A percentile compares a stretch with the other conserved stretches of the same genome.
phyloP scores from a whole-genome alignment of 2,797 vertebrate species.

The Acipenser oxyrinchus region DNA sequence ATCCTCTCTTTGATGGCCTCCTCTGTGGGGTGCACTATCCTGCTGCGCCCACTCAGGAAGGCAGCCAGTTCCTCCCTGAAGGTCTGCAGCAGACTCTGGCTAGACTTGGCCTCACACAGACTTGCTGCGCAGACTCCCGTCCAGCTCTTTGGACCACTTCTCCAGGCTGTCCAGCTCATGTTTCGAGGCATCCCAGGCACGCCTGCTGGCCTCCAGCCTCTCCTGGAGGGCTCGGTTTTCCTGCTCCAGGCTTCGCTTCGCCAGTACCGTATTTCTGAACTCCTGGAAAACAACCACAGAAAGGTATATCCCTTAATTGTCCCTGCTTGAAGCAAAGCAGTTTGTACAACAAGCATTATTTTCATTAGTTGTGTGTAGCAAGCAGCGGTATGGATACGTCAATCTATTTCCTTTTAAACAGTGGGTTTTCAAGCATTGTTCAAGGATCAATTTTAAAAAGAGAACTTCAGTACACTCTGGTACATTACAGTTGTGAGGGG shows the following conservation, averaged over 20 bases:
- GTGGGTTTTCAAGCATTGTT: too few species aligned
- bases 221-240: conserved; percentile 60
- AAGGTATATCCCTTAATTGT: not conserved
- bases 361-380: too few species aligned
- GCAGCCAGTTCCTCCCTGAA: conserved; percentile 59
- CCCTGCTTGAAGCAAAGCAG: not conserved
- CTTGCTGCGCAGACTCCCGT: conserved; percentile 53
- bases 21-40: conserved; percentile 39
- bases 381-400: too few species aligned
- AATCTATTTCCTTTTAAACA: too few species aligned
- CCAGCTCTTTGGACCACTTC: conserved; percentile 55
- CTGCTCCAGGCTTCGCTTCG: conserved; percentile 53
- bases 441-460: too few species aligned
- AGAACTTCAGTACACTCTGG: too few species aligned
- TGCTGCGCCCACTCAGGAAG: conserved; percentile 39
- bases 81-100: conserved; percentile 36
- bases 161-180: conserved; percentile 57
- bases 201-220: conserved; percentile 57
- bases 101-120: conserved; percentile 43
- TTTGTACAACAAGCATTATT: too few species aligned
- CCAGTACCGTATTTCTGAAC: conserved; percentile 46
- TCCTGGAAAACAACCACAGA: conserved; percentile 52
- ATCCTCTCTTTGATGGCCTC: conserved; percentile 57
- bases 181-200: conserved; percentile 54
- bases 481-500: too few species aligned